Base-by-base conservation (phyloP, 1,140 invertebrate species). In the Centruroides sculpturatus region DNA sequence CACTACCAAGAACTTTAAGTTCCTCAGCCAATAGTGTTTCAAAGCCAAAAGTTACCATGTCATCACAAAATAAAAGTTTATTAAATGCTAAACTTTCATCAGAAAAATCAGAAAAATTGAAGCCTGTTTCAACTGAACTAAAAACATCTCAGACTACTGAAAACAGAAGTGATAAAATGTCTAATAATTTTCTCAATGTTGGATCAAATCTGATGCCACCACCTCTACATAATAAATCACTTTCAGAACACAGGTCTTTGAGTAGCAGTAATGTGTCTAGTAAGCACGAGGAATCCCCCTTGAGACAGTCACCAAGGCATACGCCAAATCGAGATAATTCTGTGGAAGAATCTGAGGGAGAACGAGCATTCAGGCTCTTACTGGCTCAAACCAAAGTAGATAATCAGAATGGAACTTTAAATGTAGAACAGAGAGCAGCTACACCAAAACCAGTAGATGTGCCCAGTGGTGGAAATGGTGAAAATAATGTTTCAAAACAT, bases 191-290 rank as follows among this genome's bases (percentile, higher is more conserved):
- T 48, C 10, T 56, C 4, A 59, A 51, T 48, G n/a, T 56, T 47
- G 51, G 47, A 47, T 46, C 54, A 4, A 65, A 35, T 46, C 64
- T 62, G 41, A 65, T 65, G 64, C 63, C 57, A 49, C 64, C 64
- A 11, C 64, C 64, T 11, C 34, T 52, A 13, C 12, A 47, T 34
- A 65, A 47, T 52, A 64, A 64, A 41, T 8, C 41, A 41, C n/a
- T 53, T 3, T 46, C 53, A 48, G 62, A 64, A 7, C 13, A 48
- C 9, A 57, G 47, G 5, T 55, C 57, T 8, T 50, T 52, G 5
- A 59, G 59, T 10, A 55, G 47, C 50, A 50, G 56, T 35, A 64
- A 47, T 13, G 58, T 56, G 3, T 47, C 56, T 13, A 64, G 60
- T 58, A 57, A 59, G 35, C 47, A 41, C 35, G 62, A 64, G 13